Evolutionary conservation across 64 coral and sea anemone genomes (phyloP).

Genomic region (Pocillopora damicornis): DNA sequence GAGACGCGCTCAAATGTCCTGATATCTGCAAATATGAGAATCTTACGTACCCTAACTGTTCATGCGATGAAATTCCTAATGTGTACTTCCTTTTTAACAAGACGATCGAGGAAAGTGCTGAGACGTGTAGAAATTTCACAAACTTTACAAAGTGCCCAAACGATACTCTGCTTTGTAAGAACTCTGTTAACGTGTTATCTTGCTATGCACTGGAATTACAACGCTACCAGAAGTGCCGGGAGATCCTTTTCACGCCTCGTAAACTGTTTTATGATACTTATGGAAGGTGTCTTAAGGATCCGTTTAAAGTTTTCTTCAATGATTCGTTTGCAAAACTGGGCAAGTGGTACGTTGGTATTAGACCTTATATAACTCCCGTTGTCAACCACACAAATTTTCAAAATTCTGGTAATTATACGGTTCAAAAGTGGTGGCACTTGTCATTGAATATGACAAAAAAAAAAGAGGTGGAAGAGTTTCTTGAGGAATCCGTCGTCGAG

Average conservation of each 20-base stretch:
- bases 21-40: neutral
- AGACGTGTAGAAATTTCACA: neutral
- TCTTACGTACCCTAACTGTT: neutral
- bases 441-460: neutral
- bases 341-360: constrained; percentile 6
- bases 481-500: neutral
- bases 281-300: neutral
- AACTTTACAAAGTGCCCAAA: neutral
- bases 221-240: neutral
- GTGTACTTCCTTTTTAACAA: constrained; percentile 1
- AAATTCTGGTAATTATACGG: neutral
- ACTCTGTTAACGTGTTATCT: constrained; percentile 11
- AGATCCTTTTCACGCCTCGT: neutral
- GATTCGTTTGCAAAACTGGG: neutral
- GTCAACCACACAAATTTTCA: neutral
- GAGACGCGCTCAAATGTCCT: constrained; percentile 6
- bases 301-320: constrained; percentile 18
- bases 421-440: no score
- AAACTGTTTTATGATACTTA: constrained; percentile 8
- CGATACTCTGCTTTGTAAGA: constrained; percentile 2
- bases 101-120: neutral
- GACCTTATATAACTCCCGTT: neutral
- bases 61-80: neutral
- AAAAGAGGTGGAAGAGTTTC: neutral
- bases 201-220: neutral